A percentile compares a stretch with the other conserved stretches of the same genome.
Evolutionary conservation across 2,888 invertebrate species (phyloP).

Genomic region (Luperina testacea): DNA sequence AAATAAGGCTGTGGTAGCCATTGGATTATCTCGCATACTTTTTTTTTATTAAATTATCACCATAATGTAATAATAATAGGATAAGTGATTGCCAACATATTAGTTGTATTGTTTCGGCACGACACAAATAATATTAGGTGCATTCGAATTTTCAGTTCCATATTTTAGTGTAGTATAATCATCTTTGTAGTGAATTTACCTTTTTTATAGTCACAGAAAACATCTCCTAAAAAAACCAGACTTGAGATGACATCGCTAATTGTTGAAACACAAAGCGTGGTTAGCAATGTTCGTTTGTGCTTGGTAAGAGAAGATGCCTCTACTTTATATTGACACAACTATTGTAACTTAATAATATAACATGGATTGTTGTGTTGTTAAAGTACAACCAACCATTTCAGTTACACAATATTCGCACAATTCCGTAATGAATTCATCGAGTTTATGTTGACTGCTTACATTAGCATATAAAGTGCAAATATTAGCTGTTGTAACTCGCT

Average conservation of each 20-base stretch:
- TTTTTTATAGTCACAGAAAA: not conserved
- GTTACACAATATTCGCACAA: not conserved
- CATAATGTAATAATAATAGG: too few species aligned
- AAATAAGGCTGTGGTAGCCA: not conserved
- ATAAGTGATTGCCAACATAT: not conserved
- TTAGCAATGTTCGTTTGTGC: not conserved
- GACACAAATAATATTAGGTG: not conserved
- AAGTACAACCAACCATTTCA: not conserved
- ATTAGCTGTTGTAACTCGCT: conserved; percentile 39
- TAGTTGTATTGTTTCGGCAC: not conserved
- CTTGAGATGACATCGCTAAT: not conserved
- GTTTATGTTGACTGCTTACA: conserved; percentile 28
- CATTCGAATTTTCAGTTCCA: not conserved
- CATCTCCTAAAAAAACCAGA: not conserved
- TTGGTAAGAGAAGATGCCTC: not conserved
- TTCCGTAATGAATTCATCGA: conserved; percentile 40
- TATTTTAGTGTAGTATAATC: too few species aligned
- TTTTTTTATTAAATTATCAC: not conserved
- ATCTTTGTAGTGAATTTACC: not conserved
- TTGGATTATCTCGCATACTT: not conserved
- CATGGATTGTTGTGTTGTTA: not conserved
- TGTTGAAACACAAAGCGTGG: not conserved
- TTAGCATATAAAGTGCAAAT: conserved; percentile 42
- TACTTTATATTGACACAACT: not conserved
- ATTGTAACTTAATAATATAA: not conserved